These are phyloP conservation scores for Holotrichia oblita DNA, from an alignment of 1,140 invertebrate species.

Conservation along the genomic window DNA sequence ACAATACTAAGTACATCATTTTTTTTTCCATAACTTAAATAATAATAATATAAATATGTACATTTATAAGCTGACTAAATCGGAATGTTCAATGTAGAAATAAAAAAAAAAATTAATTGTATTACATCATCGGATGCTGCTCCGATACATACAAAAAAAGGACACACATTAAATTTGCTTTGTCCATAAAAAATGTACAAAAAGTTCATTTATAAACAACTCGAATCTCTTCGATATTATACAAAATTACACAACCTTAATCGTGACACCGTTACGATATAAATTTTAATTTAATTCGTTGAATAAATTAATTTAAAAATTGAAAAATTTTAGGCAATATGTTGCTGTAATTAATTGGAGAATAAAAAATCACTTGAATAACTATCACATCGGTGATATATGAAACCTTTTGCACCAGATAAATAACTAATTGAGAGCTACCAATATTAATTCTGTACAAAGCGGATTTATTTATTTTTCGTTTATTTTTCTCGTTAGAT, in stretches of 20 bases:
- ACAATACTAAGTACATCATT: slow-evolving; percentile 36
- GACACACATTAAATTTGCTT: no score
- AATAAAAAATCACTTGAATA: no score
- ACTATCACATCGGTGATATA: no score
- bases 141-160: neutral
- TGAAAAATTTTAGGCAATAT: no score
- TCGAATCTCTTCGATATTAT: neutral
- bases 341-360: no score
- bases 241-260: neutral
- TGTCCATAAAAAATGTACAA: neutral
- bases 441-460: neutral
- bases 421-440: neutral
- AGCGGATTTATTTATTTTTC: neutral
- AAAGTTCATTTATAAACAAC: neutral
- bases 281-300: no score
- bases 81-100: slow-evolving; percentile 3
- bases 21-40: slow-evolving; percentile 32
- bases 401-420: no score
- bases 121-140: neutral
- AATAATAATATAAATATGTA: slow-evolving; percentile 32
- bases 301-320: no score
- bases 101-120: neutral
- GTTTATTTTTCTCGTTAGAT: slow-evolving; percentile 8
- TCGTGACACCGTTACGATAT: no score
- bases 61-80: slow-evolving; percentile 28